Conservation (phyloP, 2,113 vertebrate species). For the Strix uralensis region DNA sequence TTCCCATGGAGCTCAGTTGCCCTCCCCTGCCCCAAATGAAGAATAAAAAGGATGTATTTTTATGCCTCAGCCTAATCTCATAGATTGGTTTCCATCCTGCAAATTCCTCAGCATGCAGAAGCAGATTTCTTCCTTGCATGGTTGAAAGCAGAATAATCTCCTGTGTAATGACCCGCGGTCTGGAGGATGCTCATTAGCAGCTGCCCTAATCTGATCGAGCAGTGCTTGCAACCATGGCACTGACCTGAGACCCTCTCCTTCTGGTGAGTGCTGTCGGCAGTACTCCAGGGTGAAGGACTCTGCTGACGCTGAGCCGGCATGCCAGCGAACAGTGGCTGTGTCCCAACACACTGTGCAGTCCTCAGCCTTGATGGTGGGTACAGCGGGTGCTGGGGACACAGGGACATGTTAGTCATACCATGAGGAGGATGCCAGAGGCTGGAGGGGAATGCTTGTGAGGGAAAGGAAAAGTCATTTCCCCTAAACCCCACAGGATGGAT, state of each 20-base stretch:
- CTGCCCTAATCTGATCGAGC: accelerated
- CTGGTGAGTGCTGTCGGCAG: slow-evolving; percentile 88
- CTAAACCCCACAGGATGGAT: not conserved
- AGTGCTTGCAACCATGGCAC: not conserved
- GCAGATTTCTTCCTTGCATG: not conserved
- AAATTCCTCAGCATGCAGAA: not conserved
- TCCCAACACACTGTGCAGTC: slow-evolving; percentile 89
- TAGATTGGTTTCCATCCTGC: not conserved
- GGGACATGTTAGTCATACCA: not conserved
- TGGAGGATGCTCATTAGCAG: accelerated
- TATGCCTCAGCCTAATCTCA: not conserved
- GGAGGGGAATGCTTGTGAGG: not conserved
- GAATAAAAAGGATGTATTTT: slow-evolving; percentile 6
- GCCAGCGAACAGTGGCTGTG: slow-evolving; percentile 86
- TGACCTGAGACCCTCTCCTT: slow-evolving; percentile 95
- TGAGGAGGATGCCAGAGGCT: not conserved
- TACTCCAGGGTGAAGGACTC: slow-evolving; percentile 91
- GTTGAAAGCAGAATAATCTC: not conserved
- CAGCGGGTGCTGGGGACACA: slow-evolving; percentile 82
- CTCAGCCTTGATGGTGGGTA: slow-evolving; percentile 83
- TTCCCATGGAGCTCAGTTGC: not conserved
- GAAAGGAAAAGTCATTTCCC: not conserved
- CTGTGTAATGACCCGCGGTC: accelerated
- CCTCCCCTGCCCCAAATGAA: not conserved
- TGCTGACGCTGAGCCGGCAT: not conserved